Evolutionary conservation across 1,140 invertebrate genomes (phyloP), one percentile per base, ranked within the genome.

Genomic region (Psilanteris sp.): DNA sequence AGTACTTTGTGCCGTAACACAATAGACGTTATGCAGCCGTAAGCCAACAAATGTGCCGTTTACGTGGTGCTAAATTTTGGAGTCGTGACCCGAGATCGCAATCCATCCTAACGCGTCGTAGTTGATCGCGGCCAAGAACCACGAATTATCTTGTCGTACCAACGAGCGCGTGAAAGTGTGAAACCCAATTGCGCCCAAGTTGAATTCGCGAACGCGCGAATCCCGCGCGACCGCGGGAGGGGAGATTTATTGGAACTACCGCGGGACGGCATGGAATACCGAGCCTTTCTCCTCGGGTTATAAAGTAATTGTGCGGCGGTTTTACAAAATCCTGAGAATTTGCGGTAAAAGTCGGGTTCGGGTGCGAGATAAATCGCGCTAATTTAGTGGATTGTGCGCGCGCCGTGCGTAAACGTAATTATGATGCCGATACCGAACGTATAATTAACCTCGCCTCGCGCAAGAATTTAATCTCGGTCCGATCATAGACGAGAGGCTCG

Each of bases 261-360:
- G 50, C 37, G 26, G 55, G 57, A 73, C 70, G 57, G 39, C 76
- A 61, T 27, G 34, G n/a, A 73, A 70, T 70, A 64, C 54, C 55
- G 32, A 20, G 44, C 66, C 70, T 78, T 74, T 74, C 70, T 74
- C 76, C 31, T 68, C 36, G 29, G 48, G 14, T 66, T 72, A 61
- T 67, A 72, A 67, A 72, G 68, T 67, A 72, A 77, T 72, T 72
- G 55, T 67, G 52, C 62, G 50, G 50, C 55, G 61, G 20, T 55
- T 77, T 66, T 46, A 36, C 44, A 39, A 43, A 61, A 57, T 76
- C 50, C 24, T 36, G 59, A 52, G 61, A 67, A 74, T 75, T 55
- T 27, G 10, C 20, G 46, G 59, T 62, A 66, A 70, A 77, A 77
- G 59, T 46, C 44, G 43, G 3, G 22, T 8, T 6, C 16, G 24